Evolutionary conservation across 2,888 invertebrate genomes (phyloP), one percentile per base, ranked within the genome.

Genomic region (Protophormia terraenovae): DNA sequence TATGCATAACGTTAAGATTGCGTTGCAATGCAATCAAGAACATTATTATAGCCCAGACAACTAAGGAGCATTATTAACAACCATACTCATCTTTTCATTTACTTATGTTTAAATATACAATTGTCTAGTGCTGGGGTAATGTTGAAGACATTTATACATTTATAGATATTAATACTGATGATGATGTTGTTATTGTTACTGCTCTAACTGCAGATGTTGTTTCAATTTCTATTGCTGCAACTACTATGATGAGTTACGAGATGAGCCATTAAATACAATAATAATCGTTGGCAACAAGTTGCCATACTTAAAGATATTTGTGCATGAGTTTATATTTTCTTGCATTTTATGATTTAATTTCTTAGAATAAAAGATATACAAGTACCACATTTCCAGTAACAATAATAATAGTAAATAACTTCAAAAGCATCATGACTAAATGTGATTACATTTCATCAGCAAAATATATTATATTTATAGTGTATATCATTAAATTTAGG

Each of bases 241-340:
- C 50, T 22, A 41, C 32, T 35, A 16, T 55, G 64, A 47, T 66
- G 64, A 66, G 27, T 58, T 64, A 71, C 64, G 50, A 47, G 64
- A 47, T 72, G 71, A 77, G 55, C 45, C 69, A 82, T 76, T 76
- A 64, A 77, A 64, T 71, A 35, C 71, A 35, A 55, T 55, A 83
- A 71, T 71, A 76, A 77, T 71, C 47, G 55, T 71, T 77, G 38
- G 71, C 82, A 82, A 76, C 76, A 82, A 71, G 82, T 71, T 64
- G 71, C 45, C 8, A 27, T 67, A 19, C 47, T 27, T n/a, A n/a
- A n/a, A n/a, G n/a, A n/a, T n/a, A n/a, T n/a, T n/a, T 58, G 55
- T 35, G 38, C 27, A 53, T 62, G 38, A 8, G 22, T 60, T 69
- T 67, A 4, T n/a, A 53, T 55, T 76, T 82, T 60, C 41, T 69